Percentiles rank a stretch among this genome's conserved stretches.
Conservation (phyloP, 2,797 vertebrate genomes). For the Antrozous pallidus region DNA sequence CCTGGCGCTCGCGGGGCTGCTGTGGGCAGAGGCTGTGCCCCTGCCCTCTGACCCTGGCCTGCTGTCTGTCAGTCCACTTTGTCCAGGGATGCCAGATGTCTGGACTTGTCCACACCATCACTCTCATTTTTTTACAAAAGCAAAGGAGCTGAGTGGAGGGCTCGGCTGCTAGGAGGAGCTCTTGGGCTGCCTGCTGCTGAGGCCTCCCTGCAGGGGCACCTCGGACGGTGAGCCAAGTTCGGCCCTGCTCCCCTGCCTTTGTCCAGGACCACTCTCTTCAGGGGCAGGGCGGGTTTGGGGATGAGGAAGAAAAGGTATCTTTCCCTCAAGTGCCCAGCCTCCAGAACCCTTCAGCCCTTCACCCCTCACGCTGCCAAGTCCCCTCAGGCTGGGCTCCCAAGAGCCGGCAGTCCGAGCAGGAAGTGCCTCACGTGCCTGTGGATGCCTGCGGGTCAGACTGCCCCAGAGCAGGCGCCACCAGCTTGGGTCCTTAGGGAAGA, state of each 20-base stretch:
- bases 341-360: background rate
- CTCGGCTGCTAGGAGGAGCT: background rate
- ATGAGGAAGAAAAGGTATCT: background rate
- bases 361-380: background rate
- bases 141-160: background rate
- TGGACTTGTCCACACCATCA: background rate
- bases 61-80: background rate
- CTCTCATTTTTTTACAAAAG: background rate
- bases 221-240: background rate
- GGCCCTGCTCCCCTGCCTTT: background rate
- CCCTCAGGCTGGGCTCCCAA: background rate
- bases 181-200: background rate
- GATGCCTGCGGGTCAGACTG: accelerated
- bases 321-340: background rate
- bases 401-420: background rate
- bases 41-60: background rate
- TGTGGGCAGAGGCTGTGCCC: background rate
- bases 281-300: no score
- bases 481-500: background rate
- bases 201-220: background rate
- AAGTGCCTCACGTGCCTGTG: background rate
- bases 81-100: background rate
- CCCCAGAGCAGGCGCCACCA: background rate
- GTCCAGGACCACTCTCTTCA: background rate
- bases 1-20: background rate